Evolutionary conservation across 2,888 invertebrate species (phyloP).

Genomic region (Heliconius cydno): DNA sequence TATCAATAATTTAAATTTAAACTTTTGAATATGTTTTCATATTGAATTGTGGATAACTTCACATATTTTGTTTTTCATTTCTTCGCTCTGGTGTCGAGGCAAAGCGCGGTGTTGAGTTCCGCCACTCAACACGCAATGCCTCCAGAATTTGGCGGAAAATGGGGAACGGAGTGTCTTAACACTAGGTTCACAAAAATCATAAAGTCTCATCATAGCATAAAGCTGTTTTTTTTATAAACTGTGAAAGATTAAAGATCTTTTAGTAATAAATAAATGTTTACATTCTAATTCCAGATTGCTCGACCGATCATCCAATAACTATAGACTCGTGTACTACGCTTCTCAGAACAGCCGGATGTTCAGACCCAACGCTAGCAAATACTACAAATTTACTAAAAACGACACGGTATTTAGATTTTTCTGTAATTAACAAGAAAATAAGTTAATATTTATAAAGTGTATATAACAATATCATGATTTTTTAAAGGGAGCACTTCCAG

Average conservation of each 20-base stretch:
- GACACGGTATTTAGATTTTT: slow-evolving; percentile 64
- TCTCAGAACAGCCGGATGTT: slow-evolving; percentile 60
- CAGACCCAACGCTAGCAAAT: slow-evolving; percentile 48
- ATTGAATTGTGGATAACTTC: background rate
- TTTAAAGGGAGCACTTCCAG: slow-evolving; percentile 85
- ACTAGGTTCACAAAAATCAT: no score
- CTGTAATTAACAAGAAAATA: no score
- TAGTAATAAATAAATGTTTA: background rate
- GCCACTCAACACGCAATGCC: no score
- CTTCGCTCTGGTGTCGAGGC: no score
- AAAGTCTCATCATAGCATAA: no score
- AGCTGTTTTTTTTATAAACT: no score
- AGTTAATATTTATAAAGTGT: background rate
- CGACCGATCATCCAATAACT: slow-evolving; percentile 74
- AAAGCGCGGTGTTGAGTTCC: no score
- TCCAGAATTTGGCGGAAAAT: no score
- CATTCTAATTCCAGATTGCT: slow-evolving; percentile 69
- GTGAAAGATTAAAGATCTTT: no score
- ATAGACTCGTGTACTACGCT: slow-evolving; percentile 85
- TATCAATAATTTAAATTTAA: no score
- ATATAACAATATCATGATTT: background rate
- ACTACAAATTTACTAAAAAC: slow-evolving; percentile 64
- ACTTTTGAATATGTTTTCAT: no score
- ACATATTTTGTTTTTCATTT: background rate
- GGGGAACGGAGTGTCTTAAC: no score